Evolutionary conservation across 2,113 vertebrate species (phyloP), one percentile per base, ranked within the genome.

Genomic region (Calidris pygmaea): DNA sequence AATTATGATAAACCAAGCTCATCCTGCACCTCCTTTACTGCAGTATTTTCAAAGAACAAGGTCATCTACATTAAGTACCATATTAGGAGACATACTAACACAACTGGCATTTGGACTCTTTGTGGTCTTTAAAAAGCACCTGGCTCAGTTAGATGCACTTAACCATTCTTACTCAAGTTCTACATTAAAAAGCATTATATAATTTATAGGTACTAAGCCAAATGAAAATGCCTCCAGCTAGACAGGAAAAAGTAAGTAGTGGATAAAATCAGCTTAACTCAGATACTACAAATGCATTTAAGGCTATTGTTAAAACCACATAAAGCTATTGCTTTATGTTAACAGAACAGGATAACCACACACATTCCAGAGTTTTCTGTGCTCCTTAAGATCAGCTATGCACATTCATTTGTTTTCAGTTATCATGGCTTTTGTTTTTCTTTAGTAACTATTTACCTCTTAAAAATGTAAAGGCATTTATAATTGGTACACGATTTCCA

Each of bases 121-220:
- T 71, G 63, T 35, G 72, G 85, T 65, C 55, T 96, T 94, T 74
- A 79, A 80, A 50, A 86, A 90, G 83, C 59, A 86, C 52, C 86
- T 96, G 80, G 73, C 68, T 81, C 48, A 60, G 41, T 58, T 32
- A 70, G 20, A 68, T 10, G 20, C 58, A 84, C 62, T 77, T 85
- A 60, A 86, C 30, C 43, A 66, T 37, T 87, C 66, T 63, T 35
- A 73, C 58, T 56, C 29, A 65, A 84, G 60, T 62, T 87, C 35
- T 81, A 84, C 43, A 75, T 72, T 85, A 89, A 56, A 77, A 83
- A 78, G 29, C 7, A 1, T 66, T 94, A 71, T 29, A 43, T 78
- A 91, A 92, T 89, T 93, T 74, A 82, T 23, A 95, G 81, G 66
- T 68, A 65, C 32, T n/a, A 73, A 85, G 72, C 87, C 85, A 91